These are phyloP conservation scores for Augochlora pura DNA, from an alignment of 1,140 invertebrate genomes.

Conservation along the genomic window DNA sequence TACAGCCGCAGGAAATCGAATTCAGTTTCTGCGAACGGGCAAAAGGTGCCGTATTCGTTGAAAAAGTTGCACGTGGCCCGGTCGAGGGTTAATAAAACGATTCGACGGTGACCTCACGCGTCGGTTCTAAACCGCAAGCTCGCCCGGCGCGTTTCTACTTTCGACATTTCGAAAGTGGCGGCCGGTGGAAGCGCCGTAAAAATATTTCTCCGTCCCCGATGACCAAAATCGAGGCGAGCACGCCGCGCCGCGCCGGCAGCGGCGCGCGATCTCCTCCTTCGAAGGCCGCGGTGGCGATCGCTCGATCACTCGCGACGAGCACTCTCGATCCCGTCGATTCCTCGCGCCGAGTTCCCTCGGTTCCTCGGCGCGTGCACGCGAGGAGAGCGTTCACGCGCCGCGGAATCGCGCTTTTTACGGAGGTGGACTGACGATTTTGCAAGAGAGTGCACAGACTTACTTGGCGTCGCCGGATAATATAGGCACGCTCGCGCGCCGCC, in stretches of 20 bases:
- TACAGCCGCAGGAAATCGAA: no score
- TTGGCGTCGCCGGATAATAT: slow-evolving; percentile 60
- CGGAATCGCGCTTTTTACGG: slow-evolving; percentile 55
- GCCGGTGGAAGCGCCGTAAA: background rate
- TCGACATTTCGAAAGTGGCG: no score
- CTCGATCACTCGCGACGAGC: slow-evolving; percentile 7
- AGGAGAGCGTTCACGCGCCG: slow-evolving; percentile 37
- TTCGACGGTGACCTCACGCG: no score
- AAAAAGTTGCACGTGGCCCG: no score
- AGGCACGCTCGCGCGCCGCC: slow-evolving; percentile 49
- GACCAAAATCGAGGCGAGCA: background rate
- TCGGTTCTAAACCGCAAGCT: no score
- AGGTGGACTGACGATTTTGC: slow-evolving; percentile 62
- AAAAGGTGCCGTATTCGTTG: no score
- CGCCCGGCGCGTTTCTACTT: no score
- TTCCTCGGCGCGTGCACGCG: background rate
- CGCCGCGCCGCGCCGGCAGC: background rate
- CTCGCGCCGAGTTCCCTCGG: background rate
- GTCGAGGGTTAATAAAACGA: no score
- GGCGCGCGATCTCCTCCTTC: slow-evolving; percentile 7
- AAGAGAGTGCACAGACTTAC: slow-evolving; percentile 51
- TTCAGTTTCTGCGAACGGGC: no score
- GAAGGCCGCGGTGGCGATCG: slow-evolving; percentile 10
- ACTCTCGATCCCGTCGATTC: background rate
- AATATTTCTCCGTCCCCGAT: background rate